Evolutionary conservation across 2,888 invertebrate genomes (phyloP).

Genomic region (Oxystoma pomonae): DNA sequence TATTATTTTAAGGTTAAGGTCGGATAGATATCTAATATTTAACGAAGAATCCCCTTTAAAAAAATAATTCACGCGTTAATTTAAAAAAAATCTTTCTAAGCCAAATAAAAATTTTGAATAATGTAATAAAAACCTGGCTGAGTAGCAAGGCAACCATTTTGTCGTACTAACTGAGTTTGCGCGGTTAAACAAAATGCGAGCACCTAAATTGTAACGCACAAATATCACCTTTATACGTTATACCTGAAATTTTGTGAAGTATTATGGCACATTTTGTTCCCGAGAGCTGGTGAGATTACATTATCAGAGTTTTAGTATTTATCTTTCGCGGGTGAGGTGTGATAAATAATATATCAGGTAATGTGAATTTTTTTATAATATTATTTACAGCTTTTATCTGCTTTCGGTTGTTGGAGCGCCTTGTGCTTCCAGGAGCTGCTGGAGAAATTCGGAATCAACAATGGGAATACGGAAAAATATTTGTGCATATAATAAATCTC

Average conservation of each 20-base stretch:
- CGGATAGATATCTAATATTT: slow-evolving; percentile 41
- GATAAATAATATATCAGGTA: slow-evolving; percentile 14
- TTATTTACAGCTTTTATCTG: background rate
- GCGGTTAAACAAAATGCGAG: slow-evolving; percentile 18
- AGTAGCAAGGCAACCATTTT: slow-evolving; percentile 30
- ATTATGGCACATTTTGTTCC: slow-evolving; percentile 16
- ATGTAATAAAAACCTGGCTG: too few species aligned
- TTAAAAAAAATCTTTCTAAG: too few species aligned
- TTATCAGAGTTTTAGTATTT: slow-evolving; percentile 18
- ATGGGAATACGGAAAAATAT: too few species aligned
- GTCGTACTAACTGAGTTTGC: slow-evolving; percentile 33
- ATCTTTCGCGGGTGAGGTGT: slow-evolving; percentile 15
- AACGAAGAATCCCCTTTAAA: slow-evolving; percentile 38
- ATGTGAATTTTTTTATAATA: background rate
- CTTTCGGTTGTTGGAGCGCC: background rate
- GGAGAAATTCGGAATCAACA: too few species aligned
- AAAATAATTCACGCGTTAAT: too few species aligned
- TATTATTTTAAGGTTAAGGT: slow-evolving; percentile 42
- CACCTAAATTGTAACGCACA: slow-evolving; percentile 3
- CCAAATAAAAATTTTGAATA: too few species aligned
- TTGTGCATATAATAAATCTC: too few species aligned
- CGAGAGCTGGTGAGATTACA: slow-evolving; percentile 16
- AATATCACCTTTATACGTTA: slow-evolving; percentile 12
- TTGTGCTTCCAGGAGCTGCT: background rate
- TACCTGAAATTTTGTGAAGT: slow-evolving; percentile 10